These are phyloP conservation scores for Parnassius smintheus DNA, from an alignment of 2,888 invertebrate genomes.

Conservation along the genomic window DNA sequence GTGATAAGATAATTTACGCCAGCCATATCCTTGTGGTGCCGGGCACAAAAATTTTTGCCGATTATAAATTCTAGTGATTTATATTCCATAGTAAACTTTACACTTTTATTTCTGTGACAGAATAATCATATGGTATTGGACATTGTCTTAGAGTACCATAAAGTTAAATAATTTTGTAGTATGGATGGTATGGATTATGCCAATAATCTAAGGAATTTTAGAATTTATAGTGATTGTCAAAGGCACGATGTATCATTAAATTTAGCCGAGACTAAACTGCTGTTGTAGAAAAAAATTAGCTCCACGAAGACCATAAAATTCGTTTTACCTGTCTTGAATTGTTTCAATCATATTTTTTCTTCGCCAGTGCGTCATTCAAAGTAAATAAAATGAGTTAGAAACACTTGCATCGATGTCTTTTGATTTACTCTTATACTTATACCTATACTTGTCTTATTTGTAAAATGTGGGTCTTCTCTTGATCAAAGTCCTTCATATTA, in stretches of 20 bases:
- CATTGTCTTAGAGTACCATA: slow-evolving; percentile 15
- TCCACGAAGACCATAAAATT: slow-evolving; percentile 49
- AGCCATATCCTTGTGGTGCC: slow-evolving; percentile 41
- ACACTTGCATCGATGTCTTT: slow-evolving; percentile 16
- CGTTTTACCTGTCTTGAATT: slow-evolving; percentile 34
- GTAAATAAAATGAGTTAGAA: slow-evolving; percentile 1
- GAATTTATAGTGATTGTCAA: slow-evolving; percentile 8
- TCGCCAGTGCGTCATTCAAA: slow-evolving; percentile 33
- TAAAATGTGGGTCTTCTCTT: slow-evolving; percentile 61
- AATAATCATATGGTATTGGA: slow-evolving; percentile 10
- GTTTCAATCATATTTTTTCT: slow-evolving; percentile 47
- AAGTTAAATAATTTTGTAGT: neutral
- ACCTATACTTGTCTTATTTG: slow-evolving; percentile 34
- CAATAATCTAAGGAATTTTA: slow-evolving; percentile 4
- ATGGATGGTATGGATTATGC: neutral
- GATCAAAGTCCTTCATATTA: slow-evolving; percentile 39
- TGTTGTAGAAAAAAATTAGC: slow-evolving; percentile 81
- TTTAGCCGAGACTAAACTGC: slow-evolving; percentile 40
- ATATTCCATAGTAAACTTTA: slow-evolving; percentile 43
- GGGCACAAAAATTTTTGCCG: slow-evolving; percentile 40
- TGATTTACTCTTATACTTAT: too few relatives aligned
- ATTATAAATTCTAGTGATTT: slow-evolving; percentile 32
- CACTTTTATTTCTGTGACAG: slow-evolving; percentile 16
- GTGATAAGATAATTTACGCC: slow-evolving; percentile 52
- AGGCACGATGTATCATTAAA: slow-evolving; percentile 8